Conservation (phyloP, 2,113 vertebrate genomes). For the Perca schrenkii region DNA sequence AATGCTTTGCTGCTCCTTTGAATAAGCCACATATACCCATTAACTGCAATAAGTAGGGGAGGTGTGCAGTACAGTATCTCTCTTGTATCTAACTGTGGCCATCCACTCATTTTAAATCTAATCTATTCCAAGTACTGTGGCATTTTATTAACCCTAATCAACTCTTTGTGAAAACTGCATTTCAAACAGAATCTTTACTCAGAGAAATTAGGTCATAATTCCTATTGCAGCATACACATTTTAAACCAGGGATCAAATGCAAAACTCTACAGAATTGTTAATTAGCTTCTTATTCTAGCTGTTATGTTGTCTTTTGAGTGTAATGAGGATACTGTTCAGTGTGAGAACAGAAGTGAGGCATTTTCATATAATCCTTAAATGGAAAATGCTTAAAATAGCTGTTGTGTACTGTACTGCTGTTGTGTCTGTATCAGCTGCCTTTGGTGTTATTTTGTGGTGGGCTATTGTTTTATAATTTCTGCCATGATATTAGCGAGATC, state of each 20-base stretch:
- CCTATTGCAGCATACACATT: conserved; percentile 15
- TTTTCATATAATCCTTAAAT: conserved; percentile 39
- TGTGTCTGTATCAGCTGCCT: conserved; percentile 16
- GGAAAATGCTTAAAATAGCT: conserved; percentile 13
- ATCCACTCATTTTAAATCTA: conserved; percentile 19
- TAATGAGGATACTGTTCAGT: conserved; percentile 30
- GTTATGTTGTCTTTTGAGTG: conserved; percentile 46
- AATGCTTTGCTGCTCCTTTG: conserved; percentile 49
- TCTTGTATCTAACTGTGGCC: conserved; percentile 26
- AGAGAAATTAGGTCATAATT: conserved; percentile 18
- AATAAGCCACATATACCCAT: conserved; percentile 26
- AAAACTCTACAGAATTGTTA: conserved; percentile 50
- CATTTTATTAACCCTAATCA: conserved; percentile 42
- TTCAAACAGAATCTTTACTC: conserved; percentile 44
- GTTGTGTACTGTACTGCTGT: background rate
- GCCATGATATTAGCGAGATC: background rate
- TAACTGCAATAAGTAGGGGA: conserved; percentile 17
- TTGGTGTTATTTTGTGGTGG: background rate
- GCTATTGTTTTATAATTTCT: background rate
- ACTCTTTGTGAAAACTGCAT: conserved; percentile 30
- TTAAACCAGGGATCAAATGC: conserved; percentile 52
- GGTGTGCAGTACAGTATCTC: background rate
- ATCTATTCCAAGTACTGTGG: conserved; percentile 23
- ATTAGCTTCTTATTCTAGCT: conserved; percentile 45
- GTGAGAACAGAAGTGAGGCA: conserved; percentile 42